Percentiles rank a stretch among this genome's conserved stretches.
These are phyloP conservation scores for Melikaiella ostensackeni DNA, from an alignment of 2,888 invertebrate genomes.

Conservation along the genomic window DNA sequence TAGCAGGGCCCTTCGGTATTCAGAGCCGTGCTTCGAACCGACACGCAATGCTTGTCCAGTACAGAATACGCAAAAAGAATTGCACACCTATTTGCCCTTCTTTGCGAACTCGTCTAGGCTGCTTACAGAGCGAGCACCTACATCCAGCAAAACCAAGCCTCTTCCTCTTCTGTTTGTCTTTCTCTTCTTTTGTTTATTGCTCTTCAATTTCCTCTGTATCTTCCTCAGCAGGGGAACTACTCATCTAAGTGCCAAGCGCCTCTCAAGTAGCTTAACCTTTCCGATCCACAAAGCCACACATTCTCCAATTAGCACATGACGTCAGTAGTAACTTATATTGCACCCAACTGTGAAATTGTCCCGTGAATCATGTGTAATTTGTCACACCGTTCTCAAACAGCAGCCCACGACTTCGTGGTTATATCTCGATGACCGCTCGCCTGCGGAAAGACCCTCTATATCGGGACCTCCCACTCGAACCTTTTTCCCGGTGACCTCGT, in stretches of 20 bases:
- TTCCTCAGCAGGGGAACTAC: not conserved
- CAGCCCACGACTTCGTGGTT: constrained; percentile 61
- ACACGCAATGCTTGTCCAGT: constrained; percentile 60
- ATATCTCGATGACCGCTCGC: constrained; percentile 54
- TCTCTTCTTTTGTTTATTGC: constrained; percentile 29
- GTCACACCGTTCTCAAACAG: constrained; percentile 63
- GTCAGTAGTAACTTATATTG: not conserved
- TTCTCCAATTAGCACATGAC: not conserved
- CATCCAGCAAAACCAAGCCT: constrained; percentile 41
- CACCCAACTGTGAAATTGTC: constrained; percentile 28
- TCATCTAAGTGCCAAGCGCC: not conserved
- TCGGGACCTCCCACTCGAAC: constrained; percentile 34
- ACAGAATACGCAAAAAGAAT: constrained; percentile 55
- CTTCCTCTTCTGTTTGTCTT: constrained; percentile 41
- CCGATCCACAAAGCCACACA: not conserved
- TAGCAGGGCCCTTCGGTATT: constrained; percentile 67
- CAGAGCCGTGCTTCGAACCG: constrained; percentile 58
- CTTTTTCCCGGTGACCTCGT: constrained; percentile 32
- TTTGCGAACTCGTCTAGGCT: constrained; percentile 32
- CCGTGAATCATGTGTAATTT: constrained; percentile 65
- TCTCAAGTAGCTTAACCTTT: not conserved
- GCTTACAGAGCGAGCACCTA: constrained; percentile 45
- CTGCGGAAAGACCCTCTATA: constrained; percentile 12
- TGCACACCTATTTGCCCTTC: constrained; percentile 43
- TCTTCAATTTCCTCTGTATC: constrained; percentile 9